Percentiles rank a stretch among this genome's conserved stretches.
Conservation (phyloP, 2,797 vertebrate genomes). For the Anguilla pacifica region DNA sequence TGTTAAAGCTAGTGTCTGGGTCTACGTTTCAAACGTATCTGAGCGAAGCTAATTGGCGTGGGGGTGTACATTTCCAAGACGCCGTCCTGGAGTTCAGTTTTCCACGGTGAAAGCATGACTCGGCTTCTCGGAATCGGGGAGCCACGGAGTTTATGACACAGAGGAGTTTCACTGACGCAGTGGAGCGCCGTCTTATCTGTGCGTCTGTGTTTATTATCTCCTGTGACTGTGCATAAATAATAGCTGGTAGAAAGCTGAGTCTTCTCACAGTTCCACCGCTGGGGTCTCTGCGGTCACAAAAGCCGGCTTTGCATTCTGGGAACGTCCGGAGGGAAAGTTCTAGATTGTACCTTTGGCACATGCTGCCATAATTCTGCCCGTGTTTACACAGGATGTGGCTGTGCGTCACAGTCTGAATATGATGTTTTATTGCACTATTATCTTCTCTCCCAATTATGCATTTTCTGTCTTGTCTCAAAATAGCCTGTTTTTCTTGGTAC, state of each 20-base stretch:
- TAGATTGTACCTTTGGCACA: not conserved
- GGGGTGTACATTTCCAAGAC: not conserved
- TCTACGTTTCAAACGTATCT: not conserved
- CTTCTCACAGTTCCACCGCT: not conserved
- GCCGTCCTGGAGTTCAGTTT: not conserved
- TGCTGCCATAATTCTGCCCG: not conserved
- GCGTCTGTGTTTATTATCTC: not conserved
- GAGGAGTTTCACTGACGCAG: not conserved
- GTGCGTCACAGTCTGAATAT: not conserved
- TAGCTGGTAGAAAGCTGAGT: not conserved
- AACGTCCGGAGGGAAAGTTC: not conserved
- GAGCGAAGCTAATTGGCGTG: not conserved
- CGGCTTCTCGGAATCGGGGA: not conserved
- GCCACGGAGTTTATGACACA: not conserved
- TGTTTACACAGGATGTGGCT: not conserved
- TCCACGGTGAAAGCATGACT: not conserved
- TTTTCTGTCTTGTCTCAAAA: not conserved
- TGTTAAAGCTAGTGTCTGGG: not conserved
- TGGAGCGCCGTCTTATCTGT: not conserved
- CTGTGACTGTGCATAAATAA: not conserved
- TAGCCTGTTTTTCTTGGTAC: not conserved
- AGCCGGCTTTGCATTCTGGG: not conserved
- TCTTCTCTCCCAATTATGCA: not conserved
- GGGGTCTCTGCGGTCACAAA: not conserved
- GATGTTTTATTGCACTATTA: not conserved